A percentile compares a stretch with the other conserved stretches of the same genome.
phyloP scores from a whole-genome alignment of 2,888 invertebrate genomes.

The Panzeria rudis region DNA sequence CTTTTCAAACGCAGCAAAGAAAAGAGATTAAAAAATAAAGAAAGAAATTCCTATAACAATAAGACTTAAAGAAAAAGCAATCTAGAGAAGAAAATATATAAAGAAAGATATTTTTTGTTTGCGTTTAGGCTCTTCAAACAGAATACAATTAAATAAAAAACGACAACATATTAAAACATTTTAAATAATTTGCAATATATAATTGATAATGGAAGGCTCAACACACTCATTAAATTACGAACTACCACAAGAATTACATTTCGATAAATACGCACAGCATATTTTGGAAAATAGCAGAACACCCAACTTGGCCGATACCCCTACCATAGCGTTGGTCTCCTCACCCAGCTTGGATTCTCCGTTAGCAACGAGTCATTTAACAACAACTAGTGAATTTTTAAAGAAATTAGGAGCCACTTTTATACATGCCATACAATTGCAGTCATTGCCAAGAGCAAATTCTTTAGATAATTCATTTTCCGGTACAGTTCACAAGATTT shows the following conservation, averaged over 20 bases:
- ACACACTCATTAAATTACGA: slow-evolving; percentile 81
- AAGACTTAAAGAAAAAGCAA: slow-evolving; percentile 27
- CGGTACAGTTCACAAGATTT: not conserved
- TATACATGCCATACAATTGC: slow-evolving; percentile 79
- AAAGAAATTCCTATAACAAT: slow-evolving; percentile 2
- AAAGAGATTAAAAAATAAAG: slow-evolving; percentile 39
- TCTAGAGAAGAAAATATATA: slow-evolving; percentile 35
- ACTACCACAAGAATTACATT: slow-evolving; percentile 80
- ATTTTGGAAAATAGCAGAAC: slow-evolving; percentile 77
- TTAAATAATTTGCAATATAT: slow-evolving; percentile 55
- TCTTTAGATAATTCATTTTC: slow-evolving; percentile 29
- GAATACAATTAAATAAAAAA: slow-evolving; percentile 37
- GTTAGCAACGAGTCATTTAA: not conserved
- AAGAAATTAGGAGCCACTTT: slow-evolving; percentile 81
- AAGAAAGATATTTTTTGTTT: slow-evolving; percentile 35
- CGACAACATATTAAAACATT: slow-evolving; percentile 26
- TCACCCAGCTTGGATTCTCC: slow-evolving; percentile 77
- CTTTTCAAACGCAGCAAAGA: not conserved
- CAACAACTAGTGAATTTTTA: slow-evolving; percentile 78
- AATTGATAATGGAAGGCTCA: slow-evolving; percentile 78
- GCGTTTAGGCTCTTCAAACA: slow-evolving; percentile 17
- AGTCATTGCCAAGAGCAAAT: slow-evolving; percentile 62
- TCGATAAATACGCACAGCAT: slow-evolving; percentile 81
- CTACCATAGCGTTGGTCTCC: slow-evolving; percentile 73
- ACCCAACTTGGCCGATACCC: slow-evolving; percentile 49